Evolutionary conservation across 1,140 invertebrate genomes (phyloP), one percentile per base, ranked within the genome.

Genomic region (Bombyx mandarina): DNA sequence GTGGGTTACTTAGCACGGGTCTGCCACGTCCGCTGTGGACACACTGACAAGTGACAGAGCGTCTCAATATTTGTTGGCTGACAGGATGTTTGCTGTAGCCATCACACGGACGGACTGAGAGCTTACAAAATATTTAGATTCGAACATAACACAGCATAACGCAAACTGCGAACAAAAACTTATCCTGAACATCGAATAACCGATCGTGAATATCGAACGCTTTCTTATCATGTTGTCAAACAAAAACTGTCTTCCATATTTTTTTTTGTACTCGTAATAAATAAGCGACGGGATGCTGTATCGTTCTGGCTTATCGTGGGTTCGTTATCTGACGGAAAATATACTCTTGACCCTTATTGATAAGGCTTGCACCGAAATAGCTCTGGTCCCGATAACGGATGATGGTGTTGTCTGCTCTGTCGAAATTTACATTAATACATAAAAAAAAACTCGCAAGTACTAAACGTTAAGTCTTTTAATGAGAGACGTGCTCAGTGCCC

Each of bases 291-390:
- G 74, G 78, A 82, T 81, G 79, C 82, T 82, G 82, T 54, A 63
- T 60, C 59, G 60, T 59, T 72, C 76, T 71, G 42, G 46, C 43
- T 70, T 70, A 69, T 66, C 65, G 54, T 62, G 50, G 35, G 48
- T 45, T 60, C 65, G 60, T 63, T 73, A 74, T 74, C 76, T 60
- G 62, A 69, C 79, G 80, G 82, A 85, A 81, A 77, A 75, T 79
- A 70, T 76, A 80, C 76, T 85, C 82, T 85, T 85, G 82, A 83
- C 80, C 79, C 76, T 73, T 56, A 64, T 61, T 74, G 81, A 82
- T 82, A 82, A 75, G 47, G 54, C 35, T 62, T 58, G 47, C 58
- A 73, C 69, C 52, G 50, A 79, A 77, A 81, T 81, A 81, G 65
- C 68, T 65, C 18, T 63, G 55, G 56, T 58, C 53, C n/a, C 42